Base-by-base conservation (phyloP, 1,140 invertebrate genomes). In the Micrasema longulum region DNA sequence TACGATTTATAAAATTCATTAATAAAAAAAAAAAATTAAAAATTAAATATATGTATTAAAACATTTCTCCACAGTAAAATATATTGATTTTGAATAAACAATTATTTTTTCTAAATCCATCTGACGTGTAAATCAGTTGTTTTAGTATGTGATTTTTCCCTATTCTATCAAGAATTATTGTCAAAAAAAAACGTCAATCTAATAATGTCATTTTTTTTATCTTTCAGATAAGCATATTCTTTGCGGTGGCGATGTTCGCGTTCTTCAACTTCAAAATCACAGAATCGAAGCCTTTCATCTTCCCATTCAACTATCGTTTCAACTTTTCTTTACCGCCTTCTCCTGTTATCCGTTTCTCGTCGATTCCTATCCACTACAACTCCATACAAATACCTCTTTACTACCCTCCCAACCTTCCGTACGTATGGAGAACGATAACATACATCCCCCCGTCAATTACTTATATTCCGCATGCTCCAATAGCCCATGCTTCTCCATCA, bases 271-370 rank as follows among this genome's bases (percentile, higher is more conserved):
- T 45, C 41, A 16, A 45, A 16, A n/a, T 16, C 14, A 45, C 41
- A 2, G 41, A 45, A 12, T n/a, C 11, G 3, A 45, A 16, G 41
- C 41, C 41, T 2, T 45, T 45, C 41, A n/a, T 45, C 11, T 45
- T 45, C 11, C 41, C 41, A 11, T 45, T 45, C 41, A 45, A 45
- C 41, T 45, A 45, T 11, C 41, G 41, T 11, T 45, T 45, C 14
- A 45, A 45, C 41, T 45, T 5, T 11, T n/a, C 11, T 16, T 2
- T 45, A 2, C 41, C 41, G 12, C 41, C 11, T 5, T 45, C 12
- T 11, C 41, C 41, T n/a, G 11, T 45, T 2, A 11, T 45, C 12
- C 41, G 41, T 16, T 45, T 45, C 14, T n/a, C 41, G 2, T 11
- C 41, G 4, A 31, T 31, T 31, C 26, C 26, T 31, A 45, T 45